These are phyloP conservation scores for Sarotherodon lohbergeri DNA, from an alignment of 2,113 vertebrate species.

Conservation along the genomic window DNA sequence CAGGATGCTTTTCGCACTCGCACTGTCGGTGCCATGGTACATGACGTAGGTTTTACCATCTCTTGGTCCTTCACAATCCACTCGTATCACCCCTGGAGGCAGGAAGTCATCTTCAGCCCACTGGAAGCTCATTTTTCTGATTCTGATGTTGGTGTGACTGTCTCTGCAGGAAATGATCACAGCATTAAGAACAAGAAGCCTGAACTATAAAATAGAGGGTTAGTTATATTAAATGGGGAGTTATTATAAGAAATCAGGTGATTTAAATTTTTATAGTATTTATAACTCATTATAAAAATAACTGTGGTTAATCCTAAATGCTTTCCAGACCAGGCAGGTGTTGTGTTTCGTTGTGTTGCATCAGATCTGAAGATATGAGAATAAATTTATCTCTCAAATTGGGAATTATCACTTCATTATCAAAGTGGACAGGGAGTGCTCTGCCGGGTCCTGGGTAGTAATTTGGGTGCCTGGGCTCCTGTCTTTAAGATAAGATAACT, in stretches of 20 bases:
- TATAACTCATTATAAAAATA: neutral
- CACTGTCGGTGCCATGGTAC: conserved; percentile 66
- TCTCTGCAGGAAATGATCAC: neutral
- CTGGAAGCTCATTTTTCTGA: neutral
- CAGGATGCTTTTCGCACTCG: neutral
- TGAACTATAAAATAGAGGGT: neutral
- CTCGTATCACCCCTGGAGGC: fast-evolving
- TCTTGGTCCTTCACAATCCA: fast-evolving
- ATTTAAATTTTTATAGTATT: fast-evolving
- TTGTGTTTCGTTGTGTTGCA: fast-evolving
- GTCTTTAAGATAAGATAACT: neutral
- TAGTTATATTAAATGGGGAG: fast-evolving
- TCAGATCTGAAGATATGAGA: neutral
- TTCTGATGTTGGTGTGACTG: neutral
- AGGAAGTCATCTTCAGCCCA: conserved; percentile 54
- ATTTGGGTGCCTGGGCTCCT: neutral
- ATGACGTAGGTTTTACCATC: conserved; percentile 27
- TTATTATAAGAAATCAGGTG: fast-evolving
- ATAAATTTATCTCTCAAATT: neutral
- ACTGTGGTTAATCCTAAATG: fast-evolving
- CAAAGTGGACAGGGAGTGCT: neutral
- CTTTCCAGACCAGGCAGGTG: neutral
- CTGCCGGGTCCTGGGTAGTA: neutral
- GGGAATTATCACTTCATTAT: neutral
- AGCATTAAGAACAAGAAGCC: neutral